Evolutionary conservation across 2,113 vertebrate genomes (phyloP), one percentile per base, ranked within the genome.

Genomic region (Sitta europaea): DNA sequence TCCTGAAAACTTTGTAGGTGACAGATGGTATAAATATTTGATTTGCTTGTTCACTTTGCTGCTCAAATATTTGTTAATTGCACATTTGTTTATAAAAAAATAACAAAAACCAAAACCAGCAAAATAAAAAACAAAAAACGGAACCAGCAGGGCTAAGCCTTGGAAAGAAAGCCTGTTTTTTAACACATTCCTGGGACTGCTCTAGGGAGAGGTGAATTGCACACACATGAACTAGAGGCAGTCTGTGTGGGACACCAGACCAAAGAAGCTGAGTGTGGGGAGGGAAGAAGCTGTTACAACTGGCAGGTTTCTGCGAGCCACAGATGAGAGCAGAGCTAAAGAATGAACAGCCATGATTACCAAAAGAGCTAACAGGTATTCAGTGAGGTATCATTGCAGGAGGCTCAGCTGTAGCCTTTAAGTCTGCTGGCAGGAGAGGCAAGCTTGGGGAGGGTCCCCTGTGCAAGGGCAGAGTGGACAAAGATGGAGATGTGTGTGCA

Each of bases 361-460:
- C 38, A 90, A 48, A 82, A 38, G 22, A 63, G 33, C 58, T 45
- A 43, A 23, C 11, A 43, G 14, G 14, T 70, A 36, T 21, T 31
- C 42, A 71, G 33, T 36, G 23, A 70, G 9, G 12, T 4, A 10
- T 17, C 38, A 43, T 7, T 62, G 68, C 65, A 51, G 55, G 17
- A 27, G 28, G 59, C n/a, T 78, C 43, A 75, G 76, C 59, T 62
- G 68, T 85, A 90, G 50, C 42, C 54, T 62, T 27, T 55, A 38
- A 80, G 43, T 8, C 42, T 87, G 19, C 55, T 77, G 76, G 47
- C 43, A 63, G 43, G 43, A 80, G 17, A 66, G 45, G 12, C 29
- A 87, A 58, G 12, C 0, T 0, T 40, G 25, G 28, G 29, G 4
- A 85, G 21, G 19, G 14, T 65, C 35, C 28, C 18, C 27, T 4